Percentiles rank a stretch among this genome's conserved stretches.
Evolutionary conservation across 2,888 invertebrate species (phyloP).

Genomic region (Heterodera filipjevi): DNA sequence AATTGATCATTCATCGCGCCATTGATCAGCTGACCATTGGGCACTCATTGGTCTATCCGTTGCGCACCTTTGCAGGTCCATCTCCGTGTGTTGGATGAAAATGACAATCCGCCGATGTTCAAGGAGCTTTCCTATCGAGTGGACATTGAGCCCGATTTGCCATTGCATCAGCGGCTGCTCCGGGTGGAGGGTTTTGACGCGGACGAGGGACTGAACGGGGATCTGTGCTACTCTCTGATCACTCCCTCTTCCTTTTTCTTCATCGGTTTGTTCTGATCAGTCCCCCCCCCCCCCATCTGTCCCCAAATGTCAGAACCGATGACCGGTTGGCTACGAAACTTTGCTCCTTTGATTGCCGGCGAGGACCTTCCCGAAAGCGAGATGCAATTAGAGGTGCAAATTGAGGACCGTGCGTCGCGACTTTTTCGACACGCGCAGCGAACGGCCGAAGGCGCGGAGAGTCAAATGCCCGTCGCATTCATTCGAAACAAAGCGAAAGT

Average conservation of each 20-base stretch:
- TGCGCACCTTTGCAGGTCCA: neutral
- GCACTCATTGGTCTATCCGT: no score
- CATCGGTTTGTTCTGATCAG: constrained; percentile 72
- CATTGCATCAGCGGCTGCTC: constrained; percentile 52
- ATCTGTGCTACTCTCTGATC: constrained; percentile 89
- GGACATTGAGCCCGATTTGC: constrained; percentile 49
- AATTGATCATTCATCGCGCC: neutral
- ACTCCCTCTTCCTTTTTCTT: constrained; percentile 76
- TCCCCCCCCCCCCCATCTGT: constrained; percentile 68
- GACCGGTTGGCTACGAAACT: constrained; percentile 53
- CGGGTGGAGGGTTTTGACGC: constrained; percentile 84
- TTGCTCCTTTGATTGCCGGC: constrained; percentile 37
- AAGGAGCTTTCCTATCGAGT: constrained; percentile 82
- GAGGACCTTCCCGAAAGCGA: neutral
- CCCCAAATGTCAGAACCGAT: constrained; percentile 34
- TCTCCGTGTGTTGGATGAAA: constrained; percentile 29
- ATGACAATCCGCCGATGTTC: constrained; percentile 76
- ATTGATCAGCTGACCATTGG: neutral
- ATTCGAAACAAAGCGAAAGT: constrained; percentile 41
- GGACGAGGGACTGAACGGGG: constrained; percentile 90
- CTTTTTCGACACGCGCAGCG: constrained; percentile 51
- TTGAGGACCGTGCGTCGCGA: constrained; percentile 59
- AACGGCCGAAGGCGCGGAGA: neutral
- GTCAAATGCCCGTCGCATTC: constrained; percentile 20
- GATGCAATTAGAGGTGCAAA: constrained; percentile 41